Evolutionary conservation across 2,797 vertebrate species (phyloP).

Genomic region (Lutjanus campechanus): DNA sequence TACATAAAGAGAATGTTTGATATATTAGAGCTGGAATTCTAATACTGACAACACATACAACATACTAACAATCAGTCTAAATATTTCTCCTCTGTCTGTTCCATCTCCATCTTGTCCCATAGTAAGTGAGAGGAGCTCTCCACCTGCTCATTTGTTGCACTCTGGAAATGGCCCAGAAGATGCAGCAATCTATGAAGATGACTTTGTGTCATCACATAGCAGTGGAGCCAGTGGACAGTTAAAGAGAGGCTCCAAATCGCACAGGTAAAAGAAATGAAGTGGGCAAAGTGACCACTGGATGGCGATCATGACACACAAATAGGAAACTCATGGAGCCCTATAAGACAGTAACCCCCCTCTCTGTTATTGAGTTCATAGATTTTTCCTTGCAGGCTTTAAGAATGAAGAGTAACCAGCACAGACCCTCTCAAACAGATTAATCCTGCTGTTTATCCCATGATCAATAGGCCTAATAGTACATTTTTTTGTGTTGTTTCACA

Average conservation of each 20-base stretch:
- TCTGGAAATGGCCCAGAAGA: constrained; percentile 73
- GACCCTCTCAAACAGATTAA: neutral
- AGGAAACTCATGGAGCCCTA: neutral
- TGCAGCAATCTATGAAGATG: constrained; percentile 89
- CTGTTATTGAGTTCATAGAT: neutral
- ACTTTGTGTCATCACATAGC: constrained; percentile 90
- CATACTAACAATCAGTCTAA: neutral
- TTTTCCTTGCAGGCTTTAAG: too few relatives aligned
- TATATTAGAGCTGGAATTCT: neutral
- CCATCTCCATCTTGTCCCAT: constrained; percentile 17
- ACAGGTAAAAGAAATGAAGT: constrained; percentile 83
- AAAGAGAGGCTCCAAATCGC: constrained; percentile 81
- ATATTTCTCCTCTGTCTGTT: constrained; percentile 3
- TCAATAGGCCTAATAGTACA: neutral
- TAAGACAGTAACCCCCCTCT: neutral
- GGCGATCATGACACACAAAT: constrained; percentile 61
- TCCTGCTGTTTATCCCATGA: neutral
- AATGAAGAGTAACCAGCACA: too few relatives aligned
- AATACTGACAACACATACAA: too few relatives aligned
- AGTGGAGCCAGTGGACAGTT: constrained; percentile 86
- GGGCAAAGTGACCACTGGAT: constrained; percentile 64
- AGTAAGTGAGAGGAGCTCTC: constrained; percentile 86
- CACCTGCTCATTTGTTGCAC: constrained; percentile 72
- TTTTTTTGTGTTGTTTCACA: neutral
- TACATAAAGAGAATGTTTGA: neutral